Base-by-base conservation (phyloP, 2,888 invertebrate genomes). In the Cylloceria caligata region DNA sequence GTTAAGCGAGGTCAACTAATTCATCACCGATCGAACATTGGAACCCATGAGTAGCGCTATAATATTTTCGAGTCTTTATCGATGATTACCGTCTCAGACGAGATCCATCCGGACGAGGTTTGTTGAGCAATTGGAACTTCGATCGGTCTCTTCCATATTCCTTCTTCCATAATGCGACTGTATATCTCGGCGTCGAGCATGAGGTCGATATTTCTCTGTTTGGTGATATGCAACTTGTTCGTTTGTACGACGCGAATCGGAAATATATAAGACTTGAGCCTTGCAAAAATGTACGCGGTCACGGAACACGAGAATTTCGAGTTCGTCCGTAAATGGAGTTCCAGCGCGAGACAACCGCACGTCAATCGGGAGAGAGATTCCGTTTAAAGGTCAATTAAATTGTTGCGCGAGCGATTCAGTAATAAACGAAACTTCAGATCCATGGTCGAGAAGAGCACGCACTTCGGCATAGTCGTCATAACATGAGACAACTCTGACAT, bases 91-190 rank as follows among this genome's bases (percentile, higher is more conserved):
- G 78, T 45, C 16, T 74, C 82, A 2, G 72, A 83, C 21, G 71
- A 49, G 19, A 79, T 65, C 83, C 83, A 83, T 42, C 80, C 83
- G n/a, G 80, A 39, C 19, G 64, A 2, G 4, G 83, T 83, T 21
- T 39, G 36, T 19, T 80, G 76, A 21, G 75, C 82, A 16, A 80
- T 47, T 19, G 79, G 79, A 3, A 36, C 65, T 11, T 57, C 75
- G 19, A 45, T 13, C 9, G 34, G 21, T 47, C 75, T 75, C 24
- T 47, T 79, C 9, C 75, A 62, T 13, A 80, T 45, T 9, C 75
- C 79, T n/a, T 62, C 11, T 11, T 47, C 39, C 57, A 83, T 57
- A 39, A 83, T 49, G 16, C 71, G 45, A 39, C 57, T 21, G 34
- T 83, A 80, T 19, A 68, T 62, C 21, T 82, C 82, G 16, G 78